Percentiles rank a stretch among this genome's conserved stretches.
These are phyloP conservation scores for Osmerus mordax DNA, from an alignment of 2,113 vertebrate species.

Conservation along the genomic window DNA sequence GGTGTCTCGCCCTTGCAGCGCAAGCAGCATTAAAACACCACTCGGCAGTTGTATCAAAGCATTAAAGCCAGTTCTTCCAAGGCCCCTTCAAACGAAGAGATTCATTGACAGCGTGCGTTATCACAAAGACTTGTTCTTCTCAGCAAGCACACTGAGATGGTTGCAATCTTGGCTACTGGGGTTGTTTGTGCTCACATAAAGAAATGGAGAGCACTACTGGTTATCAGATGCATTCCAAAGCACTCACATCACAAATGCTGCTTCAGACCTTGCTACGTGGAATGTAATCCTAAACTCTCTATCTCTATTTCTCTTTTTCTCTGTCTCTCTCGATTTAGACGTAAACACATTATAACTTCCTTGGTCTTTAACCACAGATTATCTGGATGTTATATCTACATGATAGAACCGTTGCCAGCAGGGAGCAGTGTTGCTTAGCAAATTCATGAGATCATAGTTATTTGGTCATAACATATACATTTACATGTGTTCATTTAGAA, in stretches of 20 bases:
- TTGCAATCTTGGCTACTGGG: background rate
- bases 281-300: no score
- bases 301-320: no score
- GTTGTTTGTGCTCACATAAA: background rate
- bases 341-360: no score
- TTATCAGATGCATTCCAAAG: background rate
- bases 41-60: constrained; percentile 11
- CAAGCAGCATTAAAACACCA: constrained; percentile 1
- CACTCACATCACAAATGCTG: background rate
- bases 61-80: constrained; percentile 5
- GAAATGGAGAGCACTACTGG: background rate
- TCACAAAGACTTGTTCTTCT: background rate
- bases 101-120: constrained; percentile 8
- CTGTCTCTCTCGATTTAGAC: no score
- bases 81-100: constrained; percentile 18
- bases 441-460: constrained; percentile 13
- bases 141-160: background rate
- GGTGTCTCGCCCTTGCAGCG: background rate
- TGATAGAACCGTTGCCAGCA: constrained; percentile 22
- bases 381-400: background rate
- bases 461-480: no score
- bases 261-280: no score
- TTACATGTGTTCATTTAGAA: background rate
- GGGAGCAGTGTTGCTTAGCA: constrained; percentile 37
- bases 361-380: background rate